Base-by-base conservation (phyloP, 2,113 vertebrate genomes). In the Percopsis transmontana region DNA sequence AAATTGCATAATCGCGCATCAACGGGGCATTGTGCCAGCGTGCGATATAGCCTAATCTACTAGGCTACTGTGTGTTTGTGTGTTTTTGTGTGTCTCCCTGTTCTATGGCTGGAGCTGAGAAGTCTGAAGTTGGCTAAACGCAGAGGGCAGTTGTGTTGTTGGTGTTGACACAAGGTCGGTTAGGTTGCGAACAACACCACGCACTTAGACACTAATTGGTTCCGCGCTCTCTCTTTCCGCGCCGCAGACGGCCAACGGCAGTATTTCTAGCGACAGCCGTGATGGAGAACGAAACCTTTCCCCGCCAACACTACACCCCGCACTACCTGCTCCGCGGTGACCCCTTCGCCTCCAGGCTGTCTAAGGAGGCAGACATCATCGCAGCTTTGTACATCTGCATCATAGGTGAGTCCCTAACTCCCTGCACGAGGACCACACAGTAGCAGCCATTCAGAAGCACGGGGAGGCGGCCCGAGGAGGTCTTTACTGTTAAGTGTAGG, bases 281-380 rank as follows among this genome's bases (percentile, higher is more conserved):
- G 67, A 90, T 84, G 79, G 93, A 91, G 48, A 92, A 92, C 67
- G 91, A 86, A 21, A 83, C 62, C 2, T 90, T 82, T 33, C 84
- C 85, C 2, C 80, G 80, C 19, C 82, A 89, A 0, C 84, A 87
- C 8, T 87, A 84, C 18, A 45, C 91, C 66, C 94, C 93, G 9
- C 92, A 90, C 57, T 90, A 94, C 27, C 90, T 93, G 48, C 93
- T 89, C 68, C 87, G 73, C 2, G 92, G 89, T 57, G 95, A 98
- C 10, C 94, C 95, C 0, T 98, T 98, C 63, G 85, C 91, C 76
- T 98, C 96, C 6, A 94, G 90, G 70, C 94, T 98, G 53, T 96
- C 96, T 54, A 92, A 70, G 87, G 95, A 95, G 88, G 96, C 94
- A 15, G 96, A 98, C 69, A 90, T 98, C 14, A 27, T 95, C 42